Percentiles rank a stretch among this genome's conserved stretches.
Evolutionary conservation across 2,113 vertebrate genomes (phyloP).

Genomic region (Pseudolaguvia tuberculata): DNA sequence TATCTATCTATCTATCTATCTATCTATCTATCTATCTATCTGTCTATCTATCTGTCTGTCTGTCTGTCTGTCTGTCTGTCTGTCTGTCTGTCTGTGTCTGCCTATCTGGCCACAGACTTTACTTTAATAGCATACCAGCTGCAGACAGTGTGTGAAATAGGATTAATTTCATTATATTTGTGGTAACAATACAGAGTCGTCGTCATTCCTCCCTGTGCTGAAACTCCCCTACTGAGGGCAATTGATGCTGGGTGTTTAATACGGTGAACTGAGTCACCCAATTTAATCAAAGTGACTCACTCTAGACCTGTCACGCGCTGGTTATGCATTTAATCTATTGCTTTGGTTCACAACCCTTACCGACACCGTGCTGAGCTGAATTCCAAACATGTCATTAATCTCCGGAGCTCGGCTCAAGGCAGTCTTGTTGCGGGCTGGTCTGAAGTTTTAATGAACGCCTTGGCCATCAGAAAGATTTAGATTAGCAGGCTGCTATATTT

Average conservation of each 20-base stretch:
- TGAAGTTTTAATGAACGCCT: neutral
- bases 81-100: too few species aligned
- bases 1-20: too few species aligned
- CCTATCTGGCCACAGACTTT: neutral
- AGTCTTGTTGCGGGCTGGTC: neutral
- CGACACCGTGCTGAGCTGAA: constrained; percentile 16
- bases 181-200: neutral
- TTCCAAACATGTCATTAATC: constrained; percentile 44
- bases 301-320: constrained; percentile 29
- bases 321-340: constrained; percentile 50
- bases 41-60: too few species aligned
- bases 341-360: constrained; percentile 36
- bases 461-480: neutral
- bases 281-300: constrained; percentile 55
- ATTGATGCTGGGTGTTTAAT: neutral
- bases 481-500: constrained; percentile 4
- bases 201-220: neutral
- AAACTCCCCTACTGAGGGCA: neutral
- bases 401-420: neutral
- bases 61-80: too few species aligned
- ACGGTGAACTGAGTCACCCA: neutral
- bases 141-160: neutral
- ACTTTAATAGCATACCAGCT: too few species aligned
- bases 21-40: too few species aligned
- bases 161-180: neutral